Evolutionary conservation across 1,140 invertebrate species (phyloP).

Genomic region (Stenopsyche tienmushanensis): DNA sequence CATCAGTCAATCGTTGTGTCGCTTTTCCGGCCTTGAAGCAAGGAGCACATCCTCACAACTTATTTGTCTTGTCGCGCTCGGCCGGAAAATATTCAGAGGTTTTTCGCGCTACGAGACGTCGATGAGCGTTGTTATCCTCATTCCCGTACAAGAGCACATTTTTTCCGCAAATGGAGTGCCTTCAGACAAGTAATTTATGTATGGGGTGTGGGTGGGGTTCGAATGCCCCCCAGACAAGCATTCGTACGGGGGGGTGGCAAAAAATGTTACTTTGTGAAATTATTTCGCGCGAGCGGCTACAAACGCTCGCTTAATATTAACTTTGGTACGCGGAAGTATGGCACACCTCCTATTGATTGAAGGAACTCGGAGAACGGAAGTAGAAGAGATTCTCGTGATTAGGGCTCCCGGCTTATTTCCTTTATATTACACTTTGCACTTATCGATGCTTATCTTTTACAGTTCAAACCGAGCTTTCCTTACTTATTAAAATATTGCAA

Average conservation of each 20-base stretch:
- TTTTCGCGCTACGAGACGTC: neutral
- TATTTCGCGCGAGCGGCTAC: conserved; percentile 17
- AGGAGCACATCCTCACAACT: neutral
- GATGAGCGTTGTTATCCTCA: conserved; percentile 11
- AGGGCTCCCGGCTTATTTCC: too few relatives aligned
- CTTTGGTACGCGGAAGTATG: neutral
- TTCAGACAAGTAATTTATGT: conserved; percentile 25
- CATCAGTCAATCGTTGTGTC: neutral
- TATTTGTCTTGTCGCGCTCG: neutral
- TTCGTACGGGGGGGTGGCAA: neutral
- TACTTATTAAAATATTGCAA: too few relatives aligned
- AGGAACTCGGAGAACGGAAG: too few relatives aligned
- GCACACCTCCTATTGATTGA: neutral
- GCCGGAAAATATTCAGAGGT: neutral
- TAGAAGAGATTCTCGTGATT: too few relatives aligned
- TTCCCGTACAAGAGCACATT: conserved; percentile 12
- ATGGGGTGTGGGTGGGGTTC: neutral
- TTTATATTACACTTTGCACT: too few relatives aligned
- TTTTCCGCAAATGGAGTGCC: conserved; percentile 22
- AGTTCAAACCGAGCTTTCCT: too few relatives aligned
- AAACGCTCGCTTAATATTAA: neutral
- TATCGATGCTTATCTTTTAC: too few relatives aligned
- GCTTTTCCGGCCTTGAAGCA: neutral
- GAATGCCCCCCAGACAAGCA: neutral
- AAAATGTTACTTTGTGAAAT: conserved; percentile 22